Evolutionary conservation across 2,797 vertebrate species (phyloP), one percentile per base, ranked within the genome.

Genomic region (Phrynocephalus vlangalii): DNA sequence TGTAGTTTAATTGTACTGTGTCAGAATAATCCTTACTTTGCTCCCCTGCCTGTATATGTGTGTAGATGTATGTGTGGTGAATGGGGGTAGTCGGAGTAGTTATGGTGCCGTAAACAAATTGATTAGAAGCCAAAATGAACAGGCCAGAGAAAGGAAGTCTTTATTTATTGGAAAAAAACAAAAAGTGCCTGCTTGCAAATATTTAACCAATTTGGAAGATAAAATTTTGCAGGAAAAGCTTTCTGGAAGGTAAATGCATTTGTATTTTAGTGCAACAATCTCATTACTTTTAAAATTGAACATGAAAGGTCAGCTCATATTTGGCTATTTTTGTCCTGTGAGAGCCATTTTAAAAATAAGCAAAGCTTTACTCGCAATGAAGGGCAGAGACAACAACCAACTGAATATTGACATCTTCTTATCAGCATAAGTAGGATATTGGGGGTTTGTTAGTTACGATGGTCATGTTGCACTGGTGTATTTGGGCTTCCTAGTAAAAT

Each of bases 181-280:
- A 91, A 92, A 91, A 71, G 60, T 89, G 89, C 8, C 10, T 86
- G 38, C 82, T 79, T 73, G 82, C 93, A 92, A 95, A 89, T 93
- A 89, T 92, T 92, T 92, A 90, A 87, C 70, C 85, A 85, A 75
- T 88, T 92, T 91, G 70, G 88, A 87, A 88, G 72, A 78, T 70
- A 88, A 92, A 85, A 85, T 66, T 9, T 20, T 87, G n/a, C 82
- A 89, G 85, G 67, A 84, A 75, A 91, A 91, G 83, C 72, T 88
- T 92, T 91, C 76, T 79, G 68, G 89, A 94, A 95, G 90, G 88
- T 93, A 92, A 94, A 1, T 91, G 91, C 85, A 79, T 94, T 94
- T 91, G 56, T 89, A 7, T 92, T 84, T 90, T 92, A 81, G 86
- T 79, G 38, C 79, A 85, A 60, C 89, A 0, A 90, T 88, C 73